These are phyloP conservation scores for Neopelma chrysocephalum DNA, from an alignment of 2,797 vertebrate species.

Conservation along the genomic window DNA sequence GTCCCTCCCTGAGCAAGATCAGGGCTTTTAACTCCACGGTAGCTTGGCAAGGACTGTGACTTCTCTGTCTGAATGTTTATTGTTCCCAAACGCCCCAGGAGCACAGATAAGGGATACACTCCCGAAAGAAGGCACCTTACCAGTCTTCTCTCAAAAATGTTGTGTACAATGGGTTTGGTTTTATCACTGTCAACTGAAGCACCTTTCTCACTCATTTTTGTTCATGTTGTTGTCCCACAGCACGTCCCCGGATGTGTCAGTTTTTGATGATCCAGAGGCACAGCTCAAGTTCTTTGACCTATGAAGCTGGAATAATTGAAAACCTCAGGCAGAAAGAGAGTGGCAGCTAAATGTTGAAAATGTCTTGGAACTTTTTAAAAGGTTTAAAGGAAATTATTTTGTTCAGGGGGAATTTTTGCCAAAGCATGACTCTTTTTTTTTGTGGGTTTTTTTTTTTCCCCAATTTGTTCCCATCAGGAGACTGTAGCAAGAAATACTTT, in stretches of 20 bases:
- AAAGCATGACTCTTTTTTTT: neutral
- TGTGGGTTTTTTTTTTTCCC: neutral
- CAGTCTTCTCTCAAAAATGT: neutral
- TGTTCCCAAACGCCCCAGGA: constrained; percentile 28
- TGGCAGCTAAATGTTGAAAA: neutral
- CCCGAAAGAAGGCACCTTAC: constrained; percentile 16
- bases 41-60: neutral
- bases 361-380: neutral
- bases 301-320: neutral
- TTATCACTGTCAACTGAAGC: neutral
- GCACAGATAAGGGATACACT: neutral
- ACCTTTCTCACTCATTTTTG: constrained; percentile 29
- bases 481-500: neutral
- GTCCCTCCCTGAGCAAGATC: neutral
- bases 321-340: neutral
- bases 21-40: neutral
- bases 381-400: neutral
- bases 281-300: neutral
- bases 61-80: neutral
- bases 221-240: neutral
- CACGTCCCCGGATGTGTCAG: neutral
- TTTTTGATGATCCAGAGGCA: neutral
- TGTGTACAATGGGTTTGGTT: neutral
- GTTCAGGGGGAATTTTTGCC: neutral
- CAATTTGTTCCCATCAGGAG: neutral